These are phyloP conservation scores for Brachynemurus nebulosus DNA, from an alignment of 2,888 invertebrate species.

Conservation along the genomic window DNA sequence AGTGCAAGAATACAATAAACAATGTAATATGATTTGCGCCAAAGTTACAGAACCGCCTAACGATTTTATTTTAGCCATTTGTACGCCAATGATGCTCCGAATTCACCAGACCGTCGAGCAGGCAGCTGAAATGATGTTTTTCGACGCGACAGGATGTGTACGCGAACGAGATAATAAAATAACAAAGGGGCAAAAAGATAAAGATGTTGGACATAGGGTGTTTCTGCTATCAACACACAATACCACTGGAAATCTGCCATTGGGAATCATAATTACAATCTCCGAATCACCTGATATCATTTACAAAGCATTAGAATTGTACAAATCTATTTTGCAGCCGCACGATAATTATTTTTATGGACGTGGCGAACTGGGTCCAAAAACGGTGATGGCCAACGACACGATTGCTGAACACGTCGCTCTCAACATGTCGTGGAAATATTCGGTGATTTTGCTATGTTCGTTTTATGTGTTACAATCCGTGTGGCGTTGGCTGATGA, in stretches of 20 bases:
- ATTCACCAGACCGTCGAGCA: background rate
- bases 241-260: constrained; percentile 1
- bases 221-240: constrained; percentile 3
- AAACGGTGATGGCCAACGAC: background rate
- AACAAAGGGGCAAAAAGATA: background rate
- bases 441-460: background rate
- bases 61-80: constrained; percentile 2
- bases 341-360: constrained; percentile 2
- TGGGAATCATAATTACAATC: constrained; percentile 1
- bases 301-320: constrained; percentile 3
- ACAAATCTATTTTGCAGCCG: background rate
- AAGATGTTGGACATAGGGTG: background rate
- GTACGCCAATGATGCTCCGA: constrained; percentile 1
- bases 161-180: background rate
- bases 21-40: constrained; percentile 1
- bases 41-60: background rate
- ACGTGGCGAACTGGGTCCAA: constrained; percentile 3
- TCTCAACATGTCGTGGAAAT: background rate
- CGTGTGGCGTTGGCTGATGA: constrained; percentile 1
- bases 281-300: background rate
- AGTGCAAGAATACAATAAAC: background rate
- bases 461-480: background rate
- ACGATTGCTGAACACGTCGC: background rate
- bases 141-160: background rate
- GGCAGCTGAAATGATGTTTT: background rate